Conservation (phyloP, 2,888 invertebrate genomes). For the Gandaritis pyraliata region DNA sequence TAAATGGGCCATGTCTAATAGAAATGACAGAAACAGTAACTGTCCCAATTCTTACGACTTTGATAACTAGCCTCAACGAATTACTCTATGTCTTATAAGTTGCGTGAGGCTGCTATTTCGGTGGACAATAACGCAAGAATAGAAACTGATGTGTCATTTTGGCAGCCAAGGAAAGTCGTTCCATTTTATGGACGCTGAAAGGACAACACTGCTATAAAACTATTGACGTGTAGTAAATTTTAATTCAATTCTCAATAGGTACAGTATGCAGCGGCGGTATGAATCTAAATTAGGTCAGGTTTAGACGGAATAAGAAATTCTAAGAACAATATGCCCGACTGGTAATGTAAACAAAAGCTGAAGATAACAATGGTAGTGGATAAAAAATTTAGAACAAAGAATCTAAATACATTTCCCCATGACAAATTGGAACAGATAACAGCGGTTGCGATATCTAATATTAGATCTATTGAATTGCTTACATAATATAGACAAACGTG, state of each 20-base stretch:
- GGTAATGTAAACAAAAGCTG: constrained; percentile 34
- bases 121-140: constrained; percentile 38
- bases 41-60: constrained; percentile 33
- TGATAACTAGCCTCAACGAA: constrained; percentile 33
- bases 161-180: constrained; percentile 44
- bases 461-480: constrained; percentile 30
- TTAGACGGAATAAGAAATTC: constrained; percentile 40
- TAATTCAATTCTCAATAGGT: constrained; percentile 26
- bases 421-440: constrained; percentile 31
- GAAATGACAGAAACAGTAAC: constrained; percentile 36
- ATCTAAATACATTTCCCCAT: constrained; percentile 25
- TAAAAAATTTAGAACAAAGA: constrained; percentile 26
- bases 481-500: constrained; percentile 38
- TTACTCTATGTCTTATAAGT: constrained; percentile 9
- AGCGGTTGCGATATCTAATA: constrained; percentile 11
- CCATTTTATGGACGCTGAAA: constrained; percentile 41
- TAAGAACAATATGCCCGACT: constrained; percentile 39
- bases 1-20: constrained; percentile 43
- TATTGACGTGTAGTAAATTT: constrained; percentile 38
- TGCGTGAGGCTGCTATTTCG: constrained; percentile 20
- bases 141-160: constrained; percentile 42
- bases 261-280: constrained; percentile 32
- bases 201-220: constrained; percentile 42
- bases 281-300: constrained; percentile 42
- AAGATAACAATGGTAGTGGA: constrained; percentile 17